These are phyloP conservation scores for Diaprepes abbreviatus DNA, from an alignment of 2,888 invertebrate species.

Conservation along the genomic window DNA sequence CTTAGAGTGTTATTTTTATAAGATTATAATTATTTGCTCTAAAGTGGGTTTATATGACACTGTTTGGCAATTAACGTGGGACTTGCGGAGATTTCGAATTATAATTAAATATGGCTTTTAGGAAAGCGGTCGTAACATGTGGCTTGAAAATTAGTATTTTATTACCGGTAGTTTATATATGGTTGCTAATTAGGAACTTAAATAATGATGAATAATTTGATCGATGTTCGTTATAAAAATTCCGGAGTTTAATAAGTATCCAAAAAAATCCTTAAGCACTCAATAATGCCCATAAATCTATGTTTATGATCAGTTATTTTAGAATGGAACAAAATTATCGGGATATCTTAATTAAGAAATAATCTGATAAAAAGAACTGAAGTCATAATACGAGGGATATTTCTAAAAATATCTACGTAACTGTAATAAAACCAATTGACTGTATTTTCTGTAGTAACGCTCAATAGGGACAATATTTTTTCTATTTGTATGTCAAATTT, in stretches of 20 bases:
- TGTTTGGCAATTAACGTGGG: neutral
- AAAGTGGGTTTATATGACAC: slow-evolving; percentile 20
- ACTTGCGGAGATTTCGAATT: slow-evolving; percentile 10
- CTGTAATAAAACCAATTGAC: no score
- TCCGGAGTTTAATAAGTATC: neutral
- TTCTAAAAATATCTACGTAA: no score
- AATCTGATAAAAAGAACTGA: no score
- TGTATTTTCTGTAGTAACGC: no score
- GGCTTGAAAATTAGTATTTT: slow-evolving; percentile 1
- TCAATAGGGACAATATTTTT: no score
- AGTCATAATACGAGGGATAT: no score
- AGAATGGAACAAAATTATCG: no score
- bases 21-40: slow-evolving; percentile 5
- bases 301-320: no score
- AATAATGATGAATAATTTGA: neutral
- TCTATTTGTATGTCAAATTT: no score
- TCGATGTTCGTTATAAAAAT: neutral
- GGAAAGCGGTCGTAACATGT: slow-evolving; percentile 1
- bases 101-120: slow-evolving; percentile 8
- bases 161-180: neutral
- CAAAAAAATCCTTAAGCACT: no score
- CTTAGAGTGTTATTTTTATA: neutral
- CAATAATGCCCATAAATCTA: no score
- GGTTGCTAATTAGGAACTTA: neutral
- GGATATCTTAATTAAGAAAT: no score